A percentile compares a stretch with the other conserved stretches of the same genome.
Conservation (phyloP, 2,113 vertebrate genomes). For the Chiloscyllium plagiosum region DNA sequence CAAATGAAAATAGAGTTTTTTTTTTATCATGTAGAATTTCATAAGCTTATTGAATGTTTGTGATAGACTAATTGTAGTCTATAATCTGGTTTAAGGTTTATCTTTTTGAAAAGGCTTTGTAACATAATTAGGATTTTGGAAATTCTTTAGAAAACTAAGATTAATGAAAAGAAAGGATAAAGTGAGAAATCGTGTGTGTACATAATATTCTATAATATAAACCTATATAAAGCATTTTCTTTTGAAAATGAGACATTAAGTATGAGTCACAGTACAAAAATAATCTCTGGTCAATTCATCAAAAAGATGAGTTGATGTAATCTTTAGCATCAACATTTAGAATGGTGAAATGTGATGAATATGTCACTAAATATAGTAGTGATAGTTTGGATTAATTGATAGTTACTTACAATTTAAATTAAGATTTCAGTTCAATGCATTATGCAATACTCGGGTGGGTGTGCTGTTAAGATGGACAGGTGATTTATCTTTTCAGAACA, state of each 20-base stretch:
- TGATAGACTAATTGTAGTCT: neutral
- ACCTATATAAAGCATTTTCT: no score
- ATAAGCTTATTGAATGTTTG: neutral
- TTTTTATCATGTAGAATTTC: neutral
- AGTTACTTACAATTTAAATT: neutral
- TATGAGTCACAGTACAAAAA: no score
- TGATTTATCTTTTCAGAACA: neutral
- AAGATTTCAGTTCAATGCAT: neutral
- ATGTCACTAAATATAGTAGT: no score
- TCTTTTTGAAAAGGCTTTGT: neutral
- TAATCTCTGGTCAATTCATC: neutral
- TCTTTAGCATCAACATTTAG: no score
- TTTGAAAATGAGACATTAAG: no score
- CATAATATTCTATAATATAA: no score
- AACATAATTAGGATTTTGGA: neutral
- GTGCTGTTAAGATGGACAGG: neutral
- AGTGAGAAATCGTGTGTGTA: no score
- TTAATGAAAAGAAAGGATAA: no score
- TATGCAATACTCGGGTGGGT: neutral
- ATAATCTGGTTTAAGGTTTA: neutral
- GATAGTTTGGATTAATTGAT: neutral
- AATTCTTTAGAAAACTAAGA: neutral
- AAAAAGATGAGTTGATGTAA: neutral
- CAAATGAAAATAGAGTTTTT: neutral
- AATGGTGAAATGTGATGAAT: no score